Percentiles rank a stretch among this genome's conserved stretches.
Evolutionary conservation across 1,140 invertebrate genomes (phyloP).

Genomic region (Drosophila pandora): DNA sequence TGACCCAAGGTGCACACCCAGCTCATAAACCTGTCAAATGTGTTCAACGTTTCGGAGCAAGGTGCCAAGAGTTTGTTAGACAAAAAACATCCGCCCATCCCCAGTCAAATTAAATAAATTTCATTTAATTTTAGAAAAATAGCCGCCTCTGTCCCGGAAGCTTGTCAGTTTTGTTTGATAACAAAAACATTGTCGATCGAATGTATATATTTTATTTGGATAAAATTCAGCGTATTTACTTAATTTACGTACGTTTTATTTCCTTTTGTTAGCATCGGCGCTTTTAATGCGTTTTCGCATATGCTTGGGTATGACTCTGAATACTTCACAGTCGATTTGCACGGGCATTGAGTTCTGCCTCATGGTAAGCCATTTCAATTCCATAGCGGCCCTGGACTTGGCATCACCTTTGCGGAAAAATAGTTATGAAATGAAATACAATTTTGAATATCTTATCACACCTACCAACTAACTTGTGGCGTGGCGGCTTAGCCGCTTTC

Average conservation of each 20-base stretch:
- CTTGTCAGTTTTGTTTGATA: conserved; percentile 34
- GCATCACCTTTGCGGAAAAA: conserved; percentile 15
- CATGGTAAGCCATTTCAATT: conserved; percentile 58
- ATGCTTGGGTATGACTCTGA: conserved; percentile 77
- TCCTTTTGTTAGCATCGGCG: conserved; percentile 58
- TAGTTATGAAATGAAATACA: neutral
- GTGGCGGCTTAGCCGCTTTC: neutral
- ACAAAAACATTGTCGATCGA: conserved; percentile 34
- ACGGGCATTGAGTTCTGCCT: conserved; percentile 83
- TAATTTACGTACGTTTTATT: conserved; percentile 23
- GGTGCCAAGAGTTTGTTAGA: conserved; percentile 5
- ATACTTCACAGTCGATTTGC: conserved; percentile 80
- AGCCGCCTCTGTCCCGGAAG: conserved; percentile 22
- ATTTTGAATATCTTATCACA: neutral
- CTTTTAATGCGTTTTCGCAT: conserved; percentile 74
- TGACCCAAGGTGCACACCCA: conserved; percentile 8
- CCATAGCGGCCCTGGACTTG: conserved; percentile 25
- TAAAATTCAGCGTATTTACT: conserved; percentile 23
- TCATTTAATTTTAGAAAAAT: conserved; percentile 23
- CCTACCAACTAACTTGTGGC: conserved; percentile 34
- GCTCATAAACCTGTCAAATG: conserved; percentile 28
- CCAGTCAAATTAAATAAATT: conserved; percentile 11
- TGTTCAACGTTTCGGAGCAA: conserved; percentile 19
- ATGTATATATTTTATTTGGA: conserved; percentile 25
- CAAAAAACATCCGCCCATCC: conserved; percentile 19